Percentiles rank a stretch among this genome's conserved stretches.
These are phyloP conservation scores for Notolepis coatsorum DNA, from an alignment of 2,797 vertebrate species.

Conservation along the genomic window DNA sequence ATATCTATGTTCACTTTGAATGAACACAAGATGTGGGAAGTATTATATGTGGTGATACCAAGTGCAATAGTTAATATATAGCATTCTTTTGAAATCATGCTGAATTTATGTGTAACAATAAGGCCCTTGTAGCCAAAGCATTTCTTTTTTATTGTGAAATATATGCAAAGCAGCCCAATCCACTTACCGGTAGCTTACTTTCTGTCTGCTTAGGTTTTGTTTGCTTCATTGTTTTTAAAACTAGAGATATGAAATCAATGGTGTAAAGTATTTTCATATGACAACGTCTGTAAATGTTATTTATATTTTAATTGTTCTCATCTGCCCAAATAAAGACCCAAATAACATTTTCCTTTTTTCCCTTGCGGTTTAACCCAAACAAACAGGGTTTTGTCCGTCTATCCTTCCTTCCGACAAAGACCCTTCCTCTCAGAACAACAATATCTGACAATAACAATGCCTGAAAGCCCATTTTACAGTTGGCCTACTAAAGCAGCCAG, in stretches of 20 bases:
- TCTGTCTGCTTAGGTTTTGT: slow-evolving; percentile 19
- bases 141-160: slow-evolving; percentile 37
- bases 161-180: slow-evolving; percentile 44
- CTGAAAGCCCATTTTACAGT: slow-evolving; percentile 2
- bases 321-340: slow-evolving; percentile 70
- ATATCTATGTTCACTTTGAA: slow-evolving; percentile 40
- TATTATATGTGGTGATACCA: slow-evolving; percentile 59
- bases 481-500: slow-evolving; percentile 2
- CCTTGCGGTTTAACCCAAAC: not conserved
- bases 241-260: slow-evolving; percentile 47
- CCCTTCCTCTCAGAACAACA: not conserved
- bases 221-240: slow-evolving; percentile 52
- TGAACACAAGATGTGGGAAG: slow-evolving; percentile 35
- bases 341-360: slow-evolving; percentile 28
- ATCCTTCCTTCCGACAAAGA: not conserved
- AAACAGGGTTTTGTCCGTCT: slow-evolving; percentile 6
- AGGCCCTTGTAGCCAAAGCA: slow-evolving; percentile 38
- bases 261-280: slow-evolving; percentile 76
- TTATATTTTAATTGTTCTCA: slow-evolving; percentile 81
- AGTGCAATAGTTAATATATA: slow-evolving; percentile 79
- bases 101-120: slow-evolving; percentile 42
- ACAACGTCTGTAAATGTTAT: slow-evolving; percentile 75
- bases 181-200: slow-evolving; percentile 30
- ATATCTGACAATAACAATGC: not conserved
- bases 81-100: slow-evolving; percentile 40